phyloP scores from a whole-genome alignment of 2,797 vertebrate genomes.

The Phrynocephalus vlangalii region DNA sequence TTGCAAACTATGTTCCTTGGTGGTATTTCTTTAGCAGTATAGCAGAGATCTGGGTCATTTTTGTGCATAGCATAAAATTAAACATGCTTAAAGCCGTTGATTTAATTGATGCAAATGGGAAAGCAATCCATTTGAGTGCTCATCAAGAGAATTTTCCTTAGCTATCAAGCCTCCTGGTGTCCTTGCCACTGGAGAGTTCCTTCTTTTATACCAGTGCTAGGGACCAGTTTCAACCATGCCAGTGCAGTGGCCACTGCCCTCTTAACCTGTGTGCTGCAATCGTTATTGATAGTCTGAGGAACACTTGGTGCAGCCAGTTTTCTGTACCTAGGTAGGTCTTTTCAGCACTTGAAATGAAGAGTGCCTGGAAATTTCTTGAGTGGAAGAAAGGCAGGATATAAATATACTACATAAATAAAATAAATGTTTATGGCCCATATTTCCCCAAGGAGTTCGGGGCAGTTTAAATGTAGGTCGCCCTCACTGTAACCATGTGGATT shows the following conservation, averaged over 20 bases:
- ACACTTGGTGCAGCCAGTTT: not conserved
- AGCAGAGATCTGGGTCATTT: not conserved
- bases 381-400: not conserved
- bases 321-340: not conserved
- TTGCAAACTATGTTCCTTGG: not conserved
- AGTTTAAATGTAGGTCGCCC: not conserved
- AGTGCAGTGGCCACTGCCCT: not conserved
- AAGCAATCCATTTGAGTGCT: not conserved
- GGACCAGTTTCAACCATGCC: not conserved
- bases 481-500: not conserved
- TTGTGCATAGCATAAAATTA: not conserved
- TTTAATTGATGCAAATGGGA: slow-evolving; percentile 18
- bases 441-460: not conserved
- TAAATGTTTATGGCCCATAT: not conserved
- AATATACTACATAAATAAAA: not conserved
- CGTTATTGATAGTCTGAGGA: not conserved
- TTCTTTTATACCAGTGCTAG: not conserved
- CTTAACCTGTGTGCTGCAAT: not conserved
- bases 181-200: not conserved
- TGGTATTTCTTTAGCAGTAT: not conserved
- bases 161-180: not conserved
- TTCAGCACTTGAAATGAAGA: not conserved
- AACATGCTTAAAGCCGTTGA: not conserved
- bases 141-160: not conserved
- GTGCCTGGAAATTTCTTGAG: not conserved